Evolutionary conservation across 2,113 vertebrate genomes (phyloP).

Genomic region (Galeopterus variegatus): DNA sequence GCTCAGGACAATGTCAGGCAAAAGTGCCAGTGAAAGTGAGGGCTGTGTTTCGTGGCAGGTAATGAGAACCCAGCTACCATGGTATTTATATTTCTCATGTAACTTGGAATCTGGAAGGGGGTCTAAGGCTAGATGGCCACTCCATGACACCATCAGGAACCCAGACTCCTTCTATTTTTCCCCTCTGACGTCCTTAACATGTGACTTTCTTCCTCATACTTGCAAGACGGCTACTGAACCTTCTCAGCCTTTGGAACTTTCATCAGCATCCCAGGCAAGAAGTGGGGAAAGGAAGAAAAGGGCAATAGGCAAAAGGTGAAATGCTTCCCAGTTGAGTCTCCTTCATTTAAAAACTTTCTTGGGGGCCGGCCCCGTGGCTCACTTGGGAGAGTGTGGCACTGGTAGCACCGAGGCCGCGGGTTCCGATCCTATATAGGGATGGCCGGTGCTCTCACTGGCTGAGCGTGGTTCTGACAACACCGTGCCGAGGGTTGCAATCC

Average conservation of each 20-base stretch:
- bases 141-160: background rate
- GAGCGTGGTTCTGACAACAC: no score
- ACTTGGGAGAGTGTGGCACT: no score
- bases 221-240: background rate
- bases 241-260: background rate
- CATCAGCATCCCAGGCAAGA: background rate
- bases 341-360: background rate
- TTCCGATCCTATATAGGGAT: no score
- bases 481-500: no score
- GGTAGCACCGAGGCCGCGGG: no score
- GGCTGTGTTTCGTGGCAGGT: no score
- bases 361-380: no score
- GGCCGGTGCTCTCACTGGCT: no score
- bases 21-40: background rate
- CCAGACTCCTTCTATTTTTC: background rate
- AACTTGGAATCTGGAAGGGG: background rate
- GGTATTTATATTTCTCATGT: background rate
- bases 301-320: background rate
- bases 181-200: background rate
- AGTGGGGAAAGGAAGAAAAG: background rate
- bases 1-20: no score
- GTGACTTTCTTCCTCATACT: background rate
- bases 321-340: background rate
- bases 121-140: background rate
- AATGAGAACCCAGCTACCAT: background rate